A percentile compares a stretch with the other conserved stretches of the same genome.
Evolutionary conservation across 1,140 invertebrate species (phyloP).

Genomic region (Sesamia nonagrioides): DNA sequence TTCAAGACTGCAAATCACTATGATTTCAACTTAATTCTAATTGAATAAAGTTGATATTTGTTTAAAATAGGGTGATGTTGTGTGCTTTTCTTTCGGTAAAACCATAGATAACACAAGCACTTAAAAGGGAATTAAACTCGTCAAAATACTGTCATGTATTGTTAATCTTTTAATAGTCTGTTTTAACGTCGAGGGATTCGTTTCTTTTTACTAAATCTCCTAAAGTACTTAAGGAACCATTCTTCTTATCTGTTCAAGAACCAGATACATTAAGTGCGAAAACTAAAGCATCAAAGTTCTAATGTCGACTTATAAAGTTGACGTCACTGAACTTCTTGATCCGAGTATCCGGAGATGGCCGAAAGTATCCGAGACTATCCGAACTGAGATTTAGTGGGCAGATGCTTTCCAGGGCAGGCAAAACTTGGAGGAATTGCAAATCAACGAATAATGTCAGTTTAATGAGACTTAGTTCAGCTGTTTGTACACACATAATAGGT

Average conservation of each 20-base stretch:
- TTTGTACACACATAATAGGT: conserved; percentile 5
- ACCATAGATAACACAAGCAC: too few relatives aligned
- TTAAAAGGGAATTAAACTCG: too few relatives aligned
- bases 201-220: background rate
- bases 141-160: too few relatives aligned
- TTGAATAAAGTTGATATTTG: too few relatives aligned
- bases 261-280: conserved; percentile 1
- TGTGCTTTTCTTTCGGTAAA: too few relatives aligned
- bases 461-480: conserved; percentile 8
- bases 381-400: conserved; percentile 34
- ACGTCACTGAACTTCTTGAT: conserved; percentile 29
- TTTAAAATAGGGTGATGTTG: too few relatives aligned
- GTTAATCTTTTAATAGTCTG: too few relatives aligned
- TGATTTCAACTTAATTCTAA: too few relatives aligned
- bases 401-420: background rate
- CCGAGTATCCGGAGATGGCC: background rate
- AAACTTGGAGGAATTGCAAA: conserved; percentile 10
- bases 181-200: background rate
- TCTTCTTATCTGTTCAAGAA: background rate
- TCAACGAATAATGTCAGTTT: conserved; percentile 22
- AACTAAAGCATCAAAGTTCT: conserved; percentile 18
- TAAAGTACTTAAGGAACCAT: background rate
- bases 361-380: conserved; percentile 23
- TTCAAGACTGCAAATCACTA: too few relatives aligned
- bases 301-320: conserved; percentile 34